Conservation (phyloP, 2,797 vertebrate genomes). For the Hydrophis major region DNA sequence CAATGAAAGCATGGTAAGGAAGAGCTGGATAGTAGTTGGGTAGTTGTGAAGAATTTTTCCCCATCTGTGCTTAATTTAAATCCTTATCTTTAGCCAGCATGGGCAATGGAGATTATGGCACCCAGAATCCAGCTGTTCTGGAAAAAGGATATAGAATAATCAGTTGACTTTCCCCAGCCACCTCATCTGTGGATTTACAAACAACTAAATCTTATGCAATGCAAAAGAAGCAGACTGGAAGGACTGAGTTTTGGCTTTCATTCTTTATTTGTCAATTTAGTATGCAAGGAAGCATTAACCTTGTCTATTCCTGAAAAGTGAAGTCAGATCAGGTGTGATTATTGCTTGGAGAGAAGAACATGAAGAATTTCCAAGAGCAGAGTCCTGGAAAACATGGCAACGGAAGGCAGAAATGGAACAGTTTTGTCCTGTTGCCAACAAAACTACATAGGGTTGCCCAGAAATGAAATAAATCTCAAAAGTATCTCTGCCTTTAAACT, state of each 20-base stretch:
- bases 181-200: not conserved
- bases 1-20: not conserved
- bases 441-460: not conserved
- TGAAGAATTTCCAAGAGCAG: not conserved
- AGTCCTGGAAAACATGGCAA: not conserved
- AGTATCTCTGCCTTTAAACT: not conserved
- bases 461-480: not conserved
- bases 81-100: not conserved
- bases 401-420: not conserved
- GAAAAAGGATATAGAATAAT: not conserved
- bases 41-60: not conserved
- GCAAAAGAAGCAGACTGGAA: not conserved
- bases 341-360: not conserved
- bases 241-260: not conserved
- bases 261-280: not conserved
- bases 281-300: not conserved
- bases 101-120: not conserved
- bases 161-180: not conserved
- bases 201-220: constrained; percentile 26
- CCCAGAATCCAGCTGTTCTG: not conserved
- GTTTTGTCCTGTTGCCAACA: not conserved
- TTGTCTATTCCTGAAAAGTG: not conserved
- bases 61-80: not conserved
- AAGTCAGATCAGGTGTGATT: not conserved
- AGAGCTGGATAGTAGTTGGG: not conserved